Evolutionary conservation across 2,888 invertebrate genomes (phyloP).

Genomic region (Melanotus villosus): DNA sequence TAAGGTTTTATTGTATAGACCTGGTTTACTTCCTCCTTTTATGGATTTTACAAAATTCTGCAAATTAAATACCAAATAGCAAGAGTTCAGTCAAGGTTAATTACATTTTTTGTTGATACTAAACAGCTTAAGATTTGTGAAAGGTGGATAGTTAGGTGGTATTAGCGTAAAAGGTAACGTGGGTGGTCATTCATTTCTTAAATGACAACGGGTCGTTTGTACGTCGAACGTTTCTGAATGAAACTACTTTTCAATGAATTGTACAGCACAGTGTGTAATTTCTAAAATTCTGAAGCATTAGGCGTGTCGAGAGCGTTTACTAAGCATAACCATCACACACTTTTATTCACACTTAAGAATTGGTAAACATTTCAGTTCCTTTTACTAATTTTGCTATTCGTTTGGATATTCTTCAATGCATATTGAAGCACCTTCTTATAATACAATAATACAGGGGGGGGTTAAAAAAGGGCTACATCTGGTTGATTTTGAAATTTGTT

Average conservation of each 20-base stretch:
- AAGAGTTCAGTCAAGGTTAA: slow-evolving; percentile 27
- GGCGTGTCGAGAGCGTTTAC: slow-evolving; percentile 30
- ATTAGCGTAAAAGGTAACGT: slow-evolving; percentile 30
- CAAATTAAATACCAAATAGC: too few relatives aligned
- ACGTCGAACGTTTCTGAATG: slow-evolving; percentile 37
- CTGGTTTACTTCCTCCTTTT: too few relatives aligned
- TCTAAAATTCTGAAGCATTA: slow-evolving; percentile 32
- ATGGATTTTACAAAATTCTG: too few relatives aligned
- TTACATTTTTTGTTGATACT: slow-evolving; percentile 1
- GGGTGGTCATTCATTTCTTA: slow-evolving; percentile 40
- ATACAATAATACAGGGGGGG: too few relatives aligned
- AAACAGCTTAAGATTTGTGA: neutral
- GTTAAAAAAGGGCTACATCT: too few relatives aligned
- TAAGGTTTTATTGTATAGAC: too few relatives aligned
- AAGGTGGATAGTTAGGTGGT: slow-evolving; percentile 18
- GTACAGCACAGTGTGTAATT: slow-evolving; percentile 30
- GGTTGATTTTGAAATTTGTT: too few relatives aligned
- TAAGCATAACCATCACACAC: slow-evolving; percentile 15
- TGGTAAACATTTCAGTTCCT: too few relatives aligned
- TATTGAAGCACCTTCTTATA: too few relatives aligned
- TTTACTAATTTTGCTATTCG: too few relatives aligned
- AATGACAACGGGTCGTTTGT: slow-evolving; percentile 35
- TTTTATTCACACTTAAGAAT: too few relatives aligned
- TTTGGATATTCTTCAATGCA: too few relatives aligned
- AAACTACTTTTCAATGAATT: slow-evolving; percentile 37